A percentile compares a stretch with the other conserved stretches of the same genome.
phyloP scores from a whole-genome alignment of 2,113 vertebrate species.

The Choloepus hoffmanni region DNA sequence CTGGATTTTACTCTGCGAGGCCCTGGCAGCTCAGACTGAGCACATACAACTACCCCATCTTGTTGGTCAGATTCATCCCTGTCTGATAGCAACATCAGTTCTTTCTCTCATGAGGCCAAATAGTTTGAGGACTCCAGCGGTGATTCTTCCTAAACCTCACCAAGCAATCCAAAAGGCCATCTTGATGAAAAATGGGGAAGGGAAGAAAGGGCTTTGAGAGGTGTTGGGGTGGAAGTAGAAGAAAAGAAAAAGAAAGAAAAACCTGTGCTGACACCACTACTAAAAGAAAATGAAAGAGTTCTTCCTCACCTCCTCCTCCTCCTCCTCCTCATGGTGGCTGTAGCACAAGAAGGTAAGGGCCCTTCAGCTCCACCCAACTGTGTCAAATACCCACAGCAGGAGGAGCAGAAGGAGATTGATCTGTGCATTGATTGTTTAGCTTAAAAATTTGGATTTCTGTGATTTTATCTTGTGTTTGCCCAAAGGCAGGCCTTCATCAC shows the following conservation, averaged over 20 bases:
- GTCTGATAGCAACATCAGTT: constrained; percentile 90
- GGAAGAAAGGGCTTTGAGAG: not conserved
- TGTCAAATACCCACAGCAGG: not conserved
- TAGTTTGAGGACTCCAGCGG: constrained; percentile 89
- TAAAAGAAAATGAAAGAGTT: constrained; percentile 24
- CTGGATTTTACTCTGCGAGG: constrained; percentile 84
- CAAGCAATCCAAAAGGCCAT: constrained; percentile 92
- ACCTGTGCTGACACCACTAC: not conserved
- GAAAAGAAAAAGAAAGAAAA: not conserved
- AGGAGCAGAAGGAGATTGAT: not conserved
- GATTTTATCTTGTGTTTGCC: constrained; percentile 16
- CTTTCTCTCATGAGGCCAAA: constrained; percentile 92
- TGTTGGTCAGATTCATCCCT: constrained; percentile 89
- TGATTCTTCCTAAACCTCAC: constrained; percentile 90
- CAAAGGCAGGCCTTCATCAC: not conserved
- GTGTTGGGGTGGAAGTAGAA: not conserved
- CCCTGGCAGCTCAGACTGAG: constrained; percentile 84
- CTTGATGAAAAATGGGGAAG: constrained; percentile 82
- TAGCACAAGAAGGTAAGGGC: not conserved
- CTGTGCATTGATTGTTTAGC: not conserved
- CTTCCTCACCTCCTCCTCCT: not conserved
- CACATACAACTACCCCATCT: constrained; percentile 85
- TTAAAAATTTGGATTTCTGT: not conserved
- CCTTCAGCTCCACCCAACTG: constrained; percentile 54
- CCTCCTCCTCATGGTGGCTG: not conserved